phyloP scores from a whole-genome alignment of 2,888 invertebrate species.

The Baronia brevicornis region DNA sequence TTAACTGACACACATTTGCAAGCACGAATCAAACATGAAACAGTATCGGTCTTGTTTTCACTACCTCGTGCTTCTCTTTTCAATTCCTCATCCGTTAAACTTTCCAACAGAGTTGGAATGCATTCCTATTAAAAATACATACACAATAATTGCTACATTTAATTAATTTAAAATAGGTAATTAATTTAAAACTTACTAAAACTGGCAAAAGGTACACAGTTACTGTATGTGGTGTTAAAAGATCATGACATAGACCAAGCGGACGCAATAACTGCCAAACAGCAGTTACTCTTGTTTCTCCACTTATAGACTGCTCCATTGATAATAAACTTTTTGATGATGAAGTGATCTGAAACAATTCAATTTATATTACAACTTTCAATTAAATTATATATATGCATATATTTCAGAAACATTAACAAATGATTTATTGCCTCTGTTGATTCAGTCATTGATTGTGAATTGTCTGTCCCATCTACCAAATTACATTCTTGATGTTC shows the following conservation, averaged over 20 bases:
- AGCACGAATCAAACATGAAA: constrained; percentile 94
- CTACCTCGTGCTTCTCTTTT: constrained; percentile 95
- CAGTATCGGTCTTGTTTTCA: constrained; percentile 96
- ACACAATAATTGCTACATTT: neutral
- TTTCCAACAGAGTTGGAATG: constrained; percentile 91
- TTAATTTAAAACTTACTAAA: constrained; percentile 76
- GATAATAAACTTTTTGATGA: constrained; percentile 51
- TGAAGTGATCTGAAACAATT: constrained; percentile 30
- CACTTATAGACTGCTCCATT: constrained; percentile 51
- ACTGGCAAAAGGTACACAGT: constrained; percentile 95
- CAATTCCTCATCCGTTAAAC: constrained; percentile 94
- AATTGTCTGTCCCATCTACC: constrained; percentile 36
- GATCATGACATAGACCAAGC: constrained; percentile 93
- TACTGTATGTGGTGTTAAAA: constrained; percentile 91
- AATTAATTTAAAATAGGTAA: constrained; percentile 6
- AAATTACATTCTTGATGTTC: constrained; percentile 50
- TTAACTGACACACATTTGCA: constrained; percentile 92
- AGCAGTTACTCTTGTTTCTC: constrained; percentile 58
- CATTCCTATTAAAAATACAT: constrained; percentile 80
- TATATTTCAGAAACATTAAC: neutral
- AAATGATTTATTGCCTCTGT: constrained; percentile 39
- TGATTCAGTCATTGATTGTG: constrained; percentile 40
- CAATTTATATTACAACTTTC: neutral
- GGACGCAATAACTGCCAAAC: constrained; percentile 85
- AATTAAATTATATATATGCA: constrained; percentile 16